Evolutionary conservation across 2,113 vertebrate species (phyloP).

Genomic region (Mobula birostris): DNA sequence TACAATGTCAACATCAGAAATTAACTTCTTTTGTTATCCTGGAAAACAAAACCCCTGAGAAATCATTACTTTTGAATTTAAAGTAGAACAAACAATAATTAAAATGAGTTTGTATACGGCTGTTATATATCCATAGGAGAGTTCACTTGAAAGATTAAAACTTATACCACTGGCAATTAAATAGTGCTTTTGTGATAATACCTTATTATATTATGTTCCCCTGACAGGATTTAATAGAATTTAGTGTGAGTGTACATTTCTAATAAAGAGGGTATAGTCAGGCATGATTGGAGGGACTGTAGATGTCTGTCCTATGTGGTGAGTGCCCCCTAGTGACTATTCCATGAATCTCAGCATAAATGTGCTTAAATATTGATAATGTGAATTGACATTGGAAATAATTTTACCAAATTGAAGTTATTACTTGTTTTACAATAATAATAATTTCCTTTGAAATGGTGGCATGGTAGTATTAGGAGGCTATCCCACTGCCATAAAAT

Average conservation of each 20-base stretch:
- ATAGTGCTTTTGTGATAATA: constrained; percentile 34
- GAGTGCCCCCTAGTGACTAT: constrained; percentile 34
- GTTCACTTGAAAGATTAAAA: constrained; percentile 35
- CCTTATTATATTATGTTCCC: constrained; percentile 34
- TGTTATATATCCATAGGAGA: constrained; percentile 30
- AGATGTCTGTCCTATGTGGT: constrained; percentile 24
- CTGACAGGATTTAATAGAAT: constrained; percentile 34
- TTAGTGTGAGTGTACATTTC: constrained; percentile 25
- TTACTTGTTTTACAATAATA: background rate
- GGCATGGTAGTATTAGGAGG: background rate
- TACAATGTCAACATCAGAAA: constrained; percentile 37
- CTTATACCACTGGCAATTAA: constrained; percentile 35
- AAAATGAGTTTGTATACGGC: constrained; percentile 34
- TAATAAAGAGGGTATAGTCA: background rate
- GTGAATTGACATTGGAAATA: background rate
- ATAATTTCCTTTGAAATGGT: background rate
- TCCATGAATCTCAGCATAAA: background rate
- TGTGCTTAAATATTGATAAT: background rate
- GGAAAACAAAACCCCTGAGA: constrained; percentile 36
- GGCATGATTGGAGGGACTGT: background rate
- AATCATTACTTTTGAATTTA: constrained; percentile 36
- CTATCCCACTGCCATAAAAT: background rate
- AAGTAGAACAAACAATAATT: constrained; percentile 33
- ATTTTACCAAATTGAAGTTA: background rate
- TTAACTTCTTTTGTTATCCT: constrained; percentile 35